Conservation (phyloP, 2,113 vertebrate genomes). For the Tringa solitaria region DNA sequence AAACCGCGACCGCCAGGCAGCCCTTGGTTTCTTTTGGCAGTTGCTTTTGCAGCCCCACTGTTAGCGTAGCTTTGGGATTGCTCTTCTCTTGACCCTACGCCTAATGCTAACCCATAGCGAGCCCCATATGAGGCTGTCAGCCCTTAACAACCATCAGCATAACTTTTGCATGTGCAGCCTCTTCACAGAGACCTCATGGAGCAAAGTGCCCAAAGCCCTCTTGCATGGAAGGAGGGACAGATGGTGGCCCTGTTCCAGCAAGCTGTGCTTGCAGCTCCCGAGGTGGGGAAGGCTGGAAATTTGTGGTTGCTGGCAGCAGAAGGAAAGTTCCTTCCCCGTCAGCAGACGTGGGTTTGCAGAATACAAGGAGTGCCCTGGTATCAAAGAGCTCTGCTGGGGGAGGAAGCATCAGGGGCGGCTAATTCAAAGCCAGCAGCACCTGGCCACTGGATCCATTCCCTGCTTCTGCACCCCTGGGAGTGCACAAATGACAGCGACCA, state of each 20-base stretch:
- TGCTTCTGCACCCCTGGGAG: fast-evolving
- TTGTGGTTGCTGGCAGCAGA: not conserved
- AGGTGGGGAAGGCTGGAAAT: not conserved
- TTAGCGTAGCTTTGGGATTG: not conserved
- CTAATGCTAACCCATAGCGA: not conserved
- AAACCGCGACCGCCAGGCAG: not conserved
- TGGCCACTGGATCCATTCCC: fast-evolving
- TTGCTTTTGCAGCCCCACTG: not conserved
- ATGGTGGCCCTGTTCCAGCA: not conserved
- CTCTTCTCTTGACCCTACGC: not conserved
- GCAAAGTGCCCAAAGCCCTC: not conserved
- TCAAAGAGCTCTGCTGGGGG: not conserved
- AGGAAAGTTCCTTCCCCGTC: not conserved
- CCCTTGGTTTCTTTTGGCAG: not conserved
- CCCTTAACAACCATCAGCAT: not conserved
- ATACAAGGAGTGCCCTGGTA: not conserved
- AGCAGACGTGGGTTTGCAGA: fast-evolving
- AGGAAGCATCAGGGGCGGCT: not conserved
- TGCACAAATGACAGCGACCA: fast-evolving
- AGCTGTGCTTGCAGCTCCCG: not conserved
- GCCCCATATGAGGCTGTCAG: not conserved
- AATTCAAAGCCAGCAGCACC: not conserved
- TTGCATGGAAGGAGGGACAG: not conserved
- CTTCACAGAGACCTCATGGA: not conserved
- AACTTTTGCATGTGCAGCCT: not conserved